Percentiles rank a stretch among this genome's conserved stretches.
These are phyloP conservation scores for Podilymbus podiceps DNA, from an alignment of 2,113 vertebrate species.

Conservation along the genomic window DNA sequence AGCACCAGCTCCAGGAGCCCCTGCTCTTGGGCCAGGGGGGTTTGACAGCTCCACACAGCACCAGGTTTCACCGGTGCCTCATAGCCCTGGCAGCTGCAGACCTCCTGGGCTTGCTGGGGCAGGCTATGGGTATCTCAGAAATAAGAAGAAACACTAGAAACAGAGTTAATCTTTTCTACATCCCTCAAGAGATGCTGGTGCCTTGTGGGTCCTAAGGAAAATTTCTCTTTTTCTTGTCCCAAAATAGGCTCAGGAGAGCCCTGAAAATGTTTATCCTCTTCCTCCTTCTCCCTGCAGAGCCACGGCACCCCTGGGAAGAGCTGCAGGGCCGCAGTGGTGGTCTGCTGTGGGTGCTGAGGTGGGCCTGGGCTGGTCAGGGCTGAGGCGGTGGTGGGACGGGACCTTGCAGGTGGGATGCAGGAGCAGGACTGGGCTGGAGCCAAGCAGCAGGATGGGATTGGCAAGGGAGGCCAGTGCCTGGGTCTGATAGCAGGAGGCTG, in stretches of 20 bases:
- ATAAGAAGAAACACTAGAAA: background rate
- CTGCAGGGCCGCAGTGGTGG: background rate
- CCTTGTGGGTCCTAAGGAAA: background rate
- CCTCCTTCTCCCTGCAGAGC: background rate
- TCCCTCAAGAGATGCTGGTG: background rate
- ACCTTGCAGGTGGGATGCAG: background rate
- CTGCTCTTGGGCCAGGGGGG: background rate
- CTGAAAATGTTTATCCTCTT: background rate
- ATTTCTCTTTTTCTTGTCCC: too few species aligned
- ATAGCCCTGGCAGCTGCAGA: background rate
- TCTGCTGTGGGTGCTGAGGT: fast-evolving
- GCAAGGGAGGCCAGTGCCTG: background rate
- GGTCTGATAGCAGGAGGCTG: background rate
- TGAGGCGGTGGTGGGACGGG: background rate
- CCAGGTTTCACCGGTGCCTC: too few species aligned
- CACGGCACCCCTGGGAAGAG: too few species aligned
- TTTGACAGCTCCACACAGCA: background rate
- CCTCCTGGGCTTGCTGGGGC: too few species aligned
- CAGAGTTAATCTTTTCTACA: background rate
- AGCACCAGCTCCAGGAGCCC: background rate
- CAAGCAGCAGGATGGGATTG: background rate
- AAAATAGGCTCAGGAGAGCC: background rate
- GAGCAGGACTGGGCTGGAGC: background rate
- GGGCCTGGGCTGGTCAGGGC: too few species aligned
- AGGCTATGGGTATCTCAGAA: background rate